Evolutionary conservation across 2,113 vertebrate genomes (phyloP), one percentile per base, ranked within the genome.

Genomic region (Indicator indicator): DNA sequence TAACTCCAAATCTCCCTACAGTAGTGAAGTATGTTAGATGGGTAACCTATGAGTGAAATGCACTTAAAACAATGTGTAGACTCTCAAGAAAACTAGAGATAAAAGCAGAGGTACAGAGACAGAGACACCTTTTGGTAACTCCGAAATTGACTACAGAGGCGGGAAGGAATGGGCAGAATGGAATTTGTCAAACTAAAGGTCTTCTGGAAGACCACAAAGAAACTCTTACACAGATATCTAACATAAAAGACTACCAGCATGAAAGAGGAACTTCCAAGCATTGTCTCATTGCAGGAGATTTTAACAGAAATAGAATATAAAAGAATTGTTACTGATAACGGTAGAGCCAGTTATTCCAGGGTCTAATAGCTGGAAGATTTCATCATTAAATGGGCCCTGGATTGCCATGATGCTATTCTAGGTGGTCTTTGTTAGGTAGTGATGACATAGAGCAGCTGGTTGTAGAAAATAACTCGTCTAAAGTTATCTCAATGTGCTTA

Each of bases 381-480:
- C 95, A 93, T 93, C 96, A 95, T 59, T 65, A 88, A 81, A 86
- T 83, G 86, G 33, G 78, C 86, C 60, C 54, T 86, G 73, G 38
- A 48, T 80, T 81, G 20, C 70, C 73, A 72, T 44, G 94, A 56
- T 81, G 65, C 94, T 96, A 96, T 96, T 96, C 88, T 95, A 94
- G 88, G 65, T 86, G 75, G 46, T 74, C 92, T 95, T 89, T 94
- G 88, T 93, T 96, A 96, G 90, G 86, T 94, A 94, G 92, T 75
- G 90, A 96, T 95, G 86, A 69, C 73, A 96, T 60, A 95, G 80
- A 93, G 69, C 96, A 96, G 95, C 96, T 96, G 96, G 62, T 40
- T 92, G 94, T 88, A 94, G 86, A 96, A 96, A 96, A 96, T 96
- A 96, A 88, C 90, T 23, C 58, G 44, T 58, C 96, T 92, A 95